A percentile compares a stretch with the other conserved stretches of the same genome.
Conservation (phyloP, 2,888 invertebrate species). For the Andrena chrysosceles region DNA sequence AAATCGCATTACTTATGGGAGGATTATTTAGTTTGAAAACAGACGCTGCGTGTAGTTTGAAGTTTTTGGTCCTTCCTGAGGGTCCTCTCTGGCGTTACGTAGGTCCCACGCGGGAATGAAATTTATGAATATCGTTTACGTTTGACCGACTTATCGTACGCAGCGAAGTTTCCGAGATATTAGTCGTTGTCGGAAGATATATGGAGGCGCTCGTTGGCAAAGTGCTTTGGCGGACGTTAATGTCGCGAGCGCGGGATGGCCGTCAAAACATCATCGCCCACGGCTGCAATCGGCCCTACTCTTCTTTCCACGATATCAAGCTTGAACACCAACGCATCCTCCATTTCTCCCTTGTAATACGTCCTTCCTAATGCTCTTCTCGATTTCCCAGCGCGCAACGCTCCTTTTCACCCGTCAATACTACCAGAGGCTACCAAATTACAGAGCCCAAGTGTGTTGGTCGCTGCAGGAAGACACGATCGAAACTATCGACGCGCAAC, state of each 20-base stretch:
- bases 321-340: background rate
- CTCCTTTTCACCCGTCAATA: too few relatives aligned
- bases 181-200: constrained; percentile 46
- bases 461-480: too few relatives aligned
- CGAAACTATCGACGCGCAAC: too few relatives aligned
- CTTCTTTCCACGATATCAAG: background rate
- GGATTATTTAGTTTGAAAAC: background rate
- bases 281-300: background rate
- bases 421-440: too few relatives aligned
- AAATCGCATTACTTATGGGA: too few relatives aligned
- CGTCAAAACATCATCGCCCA: constrained; percentile 45
- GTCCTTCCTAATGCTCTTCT: background rate
- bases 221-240: constrained; percentile 34
- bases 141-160: constrained; percentile 51
- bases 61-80: too few relatives aligned
- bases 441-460: too few relatives aligned
- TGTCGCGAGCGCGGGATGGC: constrained; percentile 24
- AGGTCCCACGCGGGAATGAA: constrained; percentile 17
- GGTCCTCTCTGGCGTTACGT: background rate
- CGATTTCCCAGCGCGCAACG: too few relatives aligned
- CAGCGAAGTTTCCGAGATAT: constrained; percentile 56
- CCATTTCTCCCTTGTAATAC: background rate
- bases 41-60: background rate
- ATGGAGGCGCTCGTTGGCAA: constrained; percentile 33
- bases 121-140: constrained; percentile 52